Base-by-base conservation (phyloP, 2,797 vertebrate species). In the Eupleurogrammus muticus region DNA sequence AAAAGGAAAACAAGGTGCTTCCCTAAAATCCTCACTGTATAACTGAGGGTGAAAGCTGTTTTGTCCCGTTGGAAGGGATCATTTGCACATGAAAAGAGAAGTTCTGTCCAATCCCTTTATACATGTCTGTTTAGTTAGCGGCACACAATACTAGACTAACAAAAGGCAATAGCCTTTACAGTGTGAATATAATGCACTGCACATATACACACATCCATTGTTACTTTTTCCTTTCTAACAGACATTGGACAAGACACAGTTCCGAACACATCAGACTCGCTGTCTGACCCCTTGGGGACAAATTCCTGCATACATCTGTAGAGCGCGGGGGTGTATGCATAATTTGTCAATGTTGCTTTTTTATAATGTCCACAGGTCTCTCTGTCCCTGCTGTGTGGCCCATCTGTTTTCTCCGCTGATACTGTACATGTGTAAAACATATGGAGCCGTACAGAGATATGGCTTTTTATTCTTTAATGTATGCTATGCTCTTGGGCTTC, bases 21-120 rank as follows among this genome's bases (percentile, higher is more conserved):
- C 65, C 82, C 54, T 1, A 70, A 84, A 89, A 80, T 79, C 84
- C 71, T 75, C 59, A 40, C 73, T 78, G 81, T 86, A 81, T 88
- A 90, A 91, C 82, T 36, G 4, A 77, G 82, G 74, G 77, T 86
- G 86, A 90, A 91, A 85, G 87, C 82, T 73, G 82, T 85, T 89
- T 91, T 92, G 83, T 89, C 79, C 83, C 64, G 75, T 83, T 83
- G 73, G 83, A 87, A 77, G 65, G 66, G 78, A 83, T 90, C 83
- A 92, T 92, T 92, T 92, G 90, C 92, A 92, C 91, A 92, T 93
- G 90, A 92, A 92, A 91, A 86, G 88, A 54, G 68, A 88, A 88
- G 77, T 89, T 89, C 84, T 81, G 78, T 89, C 87, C 90, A 92
- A 92, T 92, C 92, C 90, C 82, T 87, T 93, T 91, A 87, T 75